These are phyloP conservation scores for Ascaphus truei DNA, from an alignment of 2,113 vertebrate genomes.

Conservation along the genomic window DNA sequence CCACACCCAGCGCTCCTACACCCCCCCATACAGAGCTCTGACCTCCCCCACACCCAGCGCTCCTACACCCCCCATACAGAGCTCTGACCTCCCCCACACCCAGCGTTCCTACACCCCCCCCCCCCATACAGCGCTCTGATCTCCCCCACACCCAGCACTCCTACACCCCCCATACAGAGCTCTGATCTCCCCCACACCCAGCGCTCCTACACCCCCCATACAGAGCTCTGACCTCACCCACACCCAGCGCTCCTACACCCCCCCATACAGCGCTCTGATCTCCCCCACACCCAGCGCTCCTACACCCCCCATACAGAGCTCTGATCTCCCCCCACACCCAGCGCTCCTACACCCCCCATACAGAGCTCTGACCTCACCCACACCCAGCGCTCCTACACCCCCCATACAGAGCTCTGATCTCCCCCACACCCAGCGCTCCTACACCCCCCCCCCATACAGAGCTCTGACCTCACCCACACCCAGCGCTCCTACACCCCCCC, in stretches of 20 bases:
- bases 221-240: background rate
- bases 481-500: background rate
- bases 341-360: background rate
- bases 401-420: background rate
- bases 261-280: background rate
- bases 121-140: background rate
- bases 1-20: no score
- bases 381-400: background rate
- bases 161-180: background rate
- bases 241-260: background rate
- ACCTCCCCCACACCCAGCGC: no score
- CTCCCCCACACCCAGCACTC: background rate
- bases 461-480: background rate
- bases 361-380: background rate
- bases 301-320: background rate
- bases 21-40: no score
- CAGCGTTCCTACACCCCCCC: background rate
- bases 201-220: background rate
- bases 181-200: no score
- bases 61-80: accelerated
- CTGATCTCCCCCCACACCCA: background rate
- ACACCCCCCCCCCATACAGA: background rate
- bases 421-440: background rate
- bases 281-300: background rate
- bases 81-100: background rate